These are phyloP conservation scores for Drosophila sordidapex DNA, from an alignment of 2,888 invertebrate genomes.

Conservation along the genomic window DNA sequence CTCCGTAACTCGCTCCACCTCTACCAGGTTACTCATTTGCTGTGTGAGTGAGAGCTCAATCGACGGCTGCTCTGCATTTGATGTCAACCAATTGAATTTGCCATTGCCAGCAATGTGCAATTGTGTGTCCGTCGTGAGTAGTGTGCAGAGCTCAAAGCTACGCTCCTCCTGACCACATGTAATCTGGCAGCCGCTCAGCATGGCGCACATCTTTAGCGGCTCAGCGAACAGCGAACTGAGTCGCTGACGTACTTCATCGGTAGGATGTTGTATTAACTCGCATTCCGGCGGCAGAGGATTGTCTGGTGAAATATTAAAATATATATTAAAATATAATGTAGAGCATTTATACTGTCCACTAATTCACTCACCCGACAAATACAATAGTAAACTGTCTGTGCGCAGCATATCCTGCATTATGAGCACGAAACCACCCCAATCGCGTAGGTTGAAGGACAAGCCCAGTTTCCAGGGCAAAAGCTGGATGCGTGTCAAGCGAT, in stretches of 20 bases:
- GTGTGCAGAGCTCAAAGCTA: conserved; percentile 72
- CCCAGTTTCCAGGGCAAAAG: conserved; percentile 87
- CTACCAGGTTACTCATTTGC: conserved; percentile 86
- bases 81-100: conserved; percentile 85
- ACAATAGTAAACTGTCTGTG: conserved; percentile 86
- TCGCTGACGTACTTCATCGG: conserved; percentile 82
- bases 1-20: conserved; percentile 84
- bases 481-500: conserved; percentile 85
- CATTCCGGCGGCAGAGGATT: conserved; percentile 84
- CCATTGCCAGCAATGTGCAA: conserved; percentile 84
- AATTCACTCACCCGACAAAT: conserved; percentile 84
- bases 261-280: conserved; percentile 82
- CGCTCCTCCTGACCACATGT: conserved; percentile 79
- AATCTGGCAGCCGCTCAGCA: conserved; percentile 85
- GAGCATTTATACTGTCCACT: neutral
- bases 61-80: conserved; percentile 10
- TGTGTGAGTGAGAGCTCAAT: conserved; percentile 84
- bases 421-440: conserved; percentile 82
- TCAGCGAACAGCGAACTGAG: conserved; percentile 73
- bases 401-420: conserved; percentile 86
- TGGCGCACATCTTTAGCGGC: conserved; percentile 84
- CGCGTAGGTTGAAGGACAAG: conserved; percentile 85
- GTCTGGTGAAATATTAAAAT: conserved; percentile 18
- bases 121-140: conserved; percentile 84
- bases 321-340: neutral